Percentiles rank a stretch among this genome's conserved stretches.
phyloP scores from a whole-genome alignment of 2,888 invertebrate species.

The Rotaria sp. region DNA sequence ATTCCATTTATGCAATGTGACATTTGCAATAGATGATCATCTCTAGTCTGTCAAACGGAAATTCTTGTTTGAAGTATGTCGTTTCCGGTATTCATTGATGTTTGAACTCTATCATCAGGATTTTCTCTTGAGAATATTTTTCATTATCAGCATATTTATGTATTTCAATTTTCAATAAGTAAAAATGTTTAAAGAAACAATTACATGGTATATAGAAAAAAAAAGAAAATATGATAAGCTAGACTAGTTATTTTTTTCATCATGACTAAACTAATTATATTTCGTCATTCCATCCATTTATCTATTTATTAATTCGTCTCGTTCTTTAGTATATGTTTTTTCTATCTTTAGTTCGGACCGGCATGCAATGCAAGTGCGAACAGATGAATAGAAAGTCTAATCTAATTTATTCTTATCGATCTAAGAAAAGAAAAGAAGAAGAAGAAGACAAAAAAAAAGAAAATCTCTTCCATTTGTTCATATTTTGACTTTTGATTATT shows the following conservation, averaged over 20 bases:
- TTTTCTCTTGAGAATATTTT: neutral
- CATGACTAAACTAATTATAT: neutral
- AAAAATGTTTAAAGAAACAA: neutral
- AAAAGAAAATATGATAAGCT: neutral
- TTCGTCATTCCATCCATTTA: neutral
- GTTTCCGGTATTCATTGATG: neutral
- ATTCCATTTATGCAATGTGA: neutral
- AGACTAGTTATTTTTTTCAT: neutral
- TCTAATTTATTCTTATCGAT: neutral
- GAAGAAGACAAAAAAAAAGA: neutral
- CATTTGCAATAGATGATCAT: neutral
- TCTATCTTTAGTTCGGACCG: neutral
- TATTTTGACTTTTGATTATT: neutral
- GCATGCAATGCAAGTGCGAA: neutral
- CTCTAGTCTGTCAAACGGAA: neutral
- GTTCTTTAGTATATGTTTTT: neutral
- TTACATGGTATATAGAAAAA: neutral
- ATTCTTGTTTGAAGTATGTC: neutral
- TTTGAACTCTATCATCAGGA: neutral
- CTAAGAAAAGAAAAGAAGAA: neutral
- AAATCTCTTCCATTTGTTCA: neutral
- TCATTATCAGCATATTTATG: neutral
- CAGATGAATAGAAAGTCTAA: neutral
- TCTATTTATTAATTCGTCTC: neutral
- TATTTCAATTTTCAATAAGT: neutral